Evolutionary conservation across 2,888 invertebrate genomes (phyloP).

Genomic region (Leucophenga montana): DNA sequence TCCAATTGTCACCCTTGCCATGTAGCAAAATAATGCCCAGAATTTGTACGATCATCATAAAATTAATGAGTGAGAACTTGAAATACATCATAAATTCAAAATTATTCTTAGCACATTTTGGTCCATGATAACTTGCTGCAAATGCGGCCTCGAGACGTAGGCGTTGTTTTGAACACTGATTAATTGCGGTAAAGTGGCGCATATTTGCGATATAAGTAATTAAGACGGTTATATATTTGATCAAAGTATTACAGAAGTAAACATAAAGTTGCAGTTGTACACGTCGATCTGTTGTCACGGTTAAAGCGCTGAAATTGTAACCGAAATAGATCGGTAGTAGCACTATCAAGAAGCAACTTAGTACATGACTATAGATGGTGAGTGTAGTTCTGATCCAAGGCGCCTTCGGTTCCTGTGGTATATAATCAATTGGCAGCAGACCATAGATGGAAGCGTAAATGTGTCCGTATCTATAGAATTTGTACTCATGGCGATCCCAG

Average conservation of each 20-base stretch:
- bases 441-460: slow-evolving; percentile 61
- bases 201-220: slow-evolving; percentile 60
- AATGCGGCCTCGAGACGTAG: slow-evolving; percentile 55
- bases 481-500: slow-evolving; percentile 60
- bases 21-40: slow-evolving; percentile 50
- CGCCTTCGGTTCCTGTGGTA: slow-evolving; percentile 50
- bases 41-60: slow-evolving; percentile 60
- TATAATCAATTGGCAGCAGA: slow-evolving; percentile 60
- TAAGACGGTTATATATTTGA: slow-evolving; percentile 60
- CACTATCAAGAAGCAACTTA: slow-evolving; percentile 54
- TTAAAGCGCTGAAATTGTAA: slow-evolving; percentile 48
- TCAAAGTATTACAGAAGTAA: slow-evolving; percentile 56
- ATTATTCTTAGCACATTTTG: slow-evolving; percentile 41
- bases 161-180: slow-evolving; percentile 49
- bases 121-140: slow-evolving; percentile 28
- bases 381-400: slow-evolving; percentile 43
- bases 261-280: slow-evolving; percentile 58
- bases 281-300: slow-evolving; percentile 47
- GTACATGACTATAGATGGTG: slow-evolving; percentile 53
- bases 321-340: slow-evolving; percentile 57
- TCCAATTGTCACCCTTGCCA: slow-evolving; percentile 26
- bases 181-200: slow-evolving; percentile 47
- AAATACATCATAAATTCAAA: slow-evolving; percentile 59
- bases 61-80: slow-evolving; percentile 60
- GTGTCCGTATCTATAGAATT: slow-evolving; percentile 60